Base-by-base conservation (phyloP, 2,797 vertebrate species). In the Myotis myotis region DNA sequence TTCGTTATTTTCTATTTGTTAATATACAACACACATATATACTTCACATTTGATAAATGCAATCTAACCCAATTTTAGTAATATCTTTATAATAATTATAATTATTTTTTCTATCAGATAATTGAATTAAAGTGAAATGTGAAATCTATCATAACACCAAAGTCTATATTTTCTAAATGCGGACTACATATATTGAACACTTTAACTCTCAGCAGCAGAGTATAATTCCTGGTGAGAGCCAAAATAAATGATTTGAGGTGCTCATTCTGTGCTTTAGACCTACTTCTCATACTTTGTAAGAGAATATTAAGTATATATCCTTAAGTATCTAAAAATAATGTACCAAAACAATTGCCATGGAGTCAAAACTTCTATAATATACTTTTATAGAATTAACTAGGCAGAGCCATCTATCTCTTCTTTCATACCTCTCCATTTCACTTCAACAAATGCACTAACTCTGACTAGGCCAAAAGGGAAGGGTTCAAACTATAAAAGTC, bases 391-490 rank as follows among this genome's bases (percentile, higher is more conserved):
- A 85, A 82, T 75, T 87, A 87, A 87, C 33, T 64, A 86, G 33
- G 49, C 3, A 38, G 55, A 36, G 8, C 13, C 49, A 66, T 20
- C 12, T 79, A 66, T 28, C 8, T 71, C 19, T 55, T 88, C 5
- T 13, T 74, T 90, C 9, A 44, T 3, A 74, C 8, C 16, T 75
- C 33, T 81, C n/a, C 70, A 55, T 84, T 87, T 93, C 30, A 70
- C 23, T 94, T 95, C 38, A 87, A 53, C 36, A 95, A 79, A 91
- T 47, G 51, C 49, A 83, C 11, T 87, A 62, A 68, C 17, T 88
- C 92, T 64, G 66, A 80, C 28, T 62, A 95, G 49, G 23, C 41
- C 33, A 72, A 96, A 94, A 81, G 72, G 64, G 53, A 79, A 22
- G 0, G 0, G 25, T 92, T 95, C 20, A 60, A 33, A 95, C 13